Evolutionary conservation across 2,797 vertebrate genomes (phyloP).

Genomic region (Xenops minutus): DNA sequence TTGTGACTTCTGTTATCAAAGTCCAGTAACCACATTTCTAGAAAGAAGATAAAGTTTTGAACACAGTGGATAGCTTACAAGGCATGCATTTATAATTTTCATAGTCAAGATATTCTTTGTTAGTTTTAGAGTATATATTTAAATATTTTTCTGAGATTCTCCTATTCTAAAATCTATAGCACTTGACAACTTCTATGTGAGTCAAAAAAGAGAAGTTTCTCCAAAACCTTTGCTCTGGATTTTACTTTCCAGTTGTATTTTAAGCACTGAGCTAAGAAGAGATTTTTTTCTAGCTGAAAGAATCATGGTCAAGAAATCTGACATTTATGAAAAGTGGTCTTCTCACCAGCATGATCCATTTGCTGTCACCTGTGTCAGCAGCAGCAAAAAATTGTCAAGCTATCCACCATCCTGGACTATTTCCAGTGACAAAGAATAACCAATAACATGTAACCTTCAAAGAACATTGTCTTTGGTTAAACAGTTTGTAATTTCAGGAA

Average conservation of each 20-base stretch:
- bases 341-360: background rate
- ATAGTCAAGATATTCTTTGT: background rate
- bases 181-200: background rate
- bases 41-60: background rate
- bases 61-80: background rate
- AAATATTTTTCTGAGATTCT: background rate
- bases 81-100: background rate
- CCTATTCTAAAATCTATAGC: background rate
- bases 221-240: background rate
- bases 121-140: background rate
- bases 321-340: background rate
- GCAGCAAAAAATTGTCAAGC: background rate
- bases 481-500: background rate
- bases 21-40: background rate
- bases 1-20: background rate
- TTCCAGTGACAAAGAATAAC: background rate
- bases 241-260: conserved; percentile 1
- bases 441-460: background rate
- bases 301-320: background rate
- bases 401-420: background rate
- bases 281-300: conserved; percentile 7
- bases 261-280: background rate
- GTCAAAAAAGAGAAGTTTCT: background rate
- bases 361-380: background rate
- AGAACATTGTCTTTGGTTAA: background rate